A percentile compares a stretch with the other conserved stretches of the same genome.
phyloP scores from a whole-genome alignment of 1,140 invertebrate genomes.

The Platyura marginata region DNA sequence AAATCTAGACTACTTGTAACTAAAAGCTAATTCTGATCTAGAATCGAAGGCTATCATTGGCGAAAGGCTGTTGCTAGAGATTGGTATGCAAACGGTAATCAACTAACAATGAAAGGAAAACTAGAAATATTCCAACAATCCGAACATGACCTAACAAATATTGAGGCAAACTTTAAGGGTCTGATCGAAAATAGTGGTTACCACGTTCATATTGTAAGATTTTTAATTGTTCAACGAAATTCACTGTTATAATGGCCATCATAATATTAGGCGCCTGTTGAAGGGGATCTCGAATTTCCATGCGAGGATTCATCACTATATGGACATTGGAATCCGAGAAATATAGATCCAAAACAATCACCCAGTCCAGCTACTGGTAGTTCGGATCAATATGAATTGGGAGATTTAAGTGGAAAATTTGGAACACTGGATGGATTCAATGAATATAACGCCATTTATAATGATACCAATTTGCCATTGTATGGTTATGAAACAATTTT shows the following conservation, averaged over 20 bases:
- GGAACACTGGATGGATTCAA: conserved; percentile 44
- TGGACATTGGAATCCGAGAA: conserved; percentile 65
- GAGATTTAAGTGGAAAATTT: conserved; percentile 81
- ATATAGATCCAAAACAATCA: conserved; percentile 36
- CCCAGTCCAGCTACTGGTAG: conserved; percentile 46
- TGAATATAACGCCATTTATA: conserved; percentile 38
- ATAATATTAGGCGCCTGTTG: conserved; percentile 63
- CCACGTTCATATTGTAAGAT: conserved; percentile 59
- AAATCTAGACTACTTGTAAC: too few species aligned
- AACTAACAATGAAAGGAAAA: conserved; percentile 42
- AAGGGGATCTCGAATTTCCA: conserved; percentile 66
- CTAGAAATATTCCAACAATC: conserved; percentile 69
- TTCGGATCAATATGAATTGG: conserved; percentile 72
- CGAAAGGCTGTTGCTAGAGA: conserved; percentile 69
- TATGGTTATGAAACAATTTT: conserved; percentile 64
- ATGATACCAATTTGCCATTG: conserved; percentile 68
- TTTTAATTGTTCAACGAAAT: not conserved
- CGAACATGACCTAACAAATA: conserved; percentile 63
- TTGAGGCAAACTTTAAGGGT: conserved; percentile 58
- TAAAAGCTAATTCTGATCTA: conserved; percentile 24
- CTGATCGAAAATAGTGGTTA: conserved; percentile 51
- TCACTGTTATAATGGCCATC: conserved; percentile 5
- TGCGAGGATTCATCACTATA: conserved; percentile 68
- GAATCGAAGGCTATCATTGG: conserved; percentile 51
- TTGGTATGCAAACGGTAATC: conserved; percentile 67